phyloP scores from a whole-genome alignment of 2,797 vertebrate genomes.

The Eulemur albifrons region DNA sequence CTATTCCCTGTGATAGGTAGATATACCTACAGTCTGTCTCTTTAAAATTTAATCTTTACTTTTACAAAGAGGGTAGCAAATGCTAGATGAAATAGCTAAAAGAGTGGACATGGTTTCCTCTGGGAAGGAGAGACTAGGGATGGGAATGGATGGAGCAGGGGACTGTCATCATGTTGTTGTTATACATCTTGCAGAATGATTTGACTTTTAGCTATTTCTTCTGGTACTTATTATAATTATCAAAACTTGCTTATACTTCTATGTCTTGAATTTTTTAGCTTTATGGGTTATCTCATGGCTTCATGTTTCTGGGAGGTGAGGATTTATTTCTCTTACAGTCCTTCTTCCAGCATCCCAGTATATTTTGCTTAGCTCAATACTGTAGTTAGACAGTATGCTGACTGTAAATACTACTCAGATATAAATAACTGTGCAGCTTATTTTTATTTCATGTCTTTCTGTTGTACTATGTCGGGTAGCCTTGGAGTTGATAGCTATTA shows the following conservation, averaged over 20 bases:
- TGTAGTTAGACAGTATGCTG: neutral
- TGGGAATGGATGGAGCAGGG: too few species aligned
- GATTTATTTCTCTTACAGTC: neutral
- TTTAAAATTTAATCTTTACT: neutral
- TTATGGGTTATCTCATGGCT: neutral
- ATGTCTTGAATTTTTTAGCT: neutral
- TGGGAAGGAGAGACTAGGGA: neutral
- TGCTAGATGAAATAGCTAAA: neutral
- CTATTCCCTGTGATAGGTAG: neutral
- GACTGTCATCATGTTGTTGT: too few species aligned
- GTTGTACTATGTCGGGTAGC: neutral
- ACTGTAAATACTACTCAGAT: neutral
- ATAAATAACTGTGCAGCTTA: neutral
- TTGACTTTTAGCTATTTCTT: neutral
- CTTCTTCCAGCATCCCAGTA: neutral
- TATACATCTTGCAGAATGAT: neutral
- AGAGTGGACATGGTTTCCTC: neutral
- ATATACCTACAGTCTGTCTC: neutral
- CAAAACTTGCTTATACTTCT: neutral
- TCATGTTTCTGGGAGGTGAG: neutral
- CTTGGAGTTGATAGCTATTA: neutral
- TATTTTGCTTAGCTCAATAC: neutral
- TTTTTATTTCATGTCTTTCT: neutral
- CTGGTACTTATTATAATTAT: neutral
- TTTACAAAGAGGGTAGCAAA: neutral